A percentile compares a stretch with the other conserved stretches of the same genome.
These are phyloP conservation scores for Drosophila punjabiensis DNA, from an alignment of 1,140 invertebrate species.

Conservation along the genomic window DNA sequence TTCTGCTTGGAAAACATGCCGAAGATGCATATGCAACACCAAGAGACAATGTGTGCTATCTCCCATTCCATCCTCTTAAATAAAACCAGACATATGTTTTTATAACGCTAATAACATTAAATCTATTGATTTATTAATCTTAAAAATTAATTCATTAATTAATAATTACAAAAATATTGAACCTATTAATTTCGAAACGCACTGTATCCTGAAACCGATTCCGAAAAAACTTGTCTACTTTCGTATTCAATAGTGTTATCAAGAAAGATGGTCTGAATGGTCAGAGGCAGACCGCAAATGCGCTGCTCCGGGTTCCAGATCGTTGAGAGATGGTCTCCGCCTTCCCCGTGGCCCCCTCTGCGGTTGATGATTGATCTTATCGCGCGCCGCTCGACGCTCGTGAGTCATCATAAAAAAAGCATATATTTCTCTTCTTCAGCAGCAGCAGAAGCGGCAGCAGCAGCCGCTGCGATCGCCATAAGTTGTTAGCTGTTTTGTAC, in stretches of 20 bases:
- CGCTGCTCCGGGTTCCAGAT: constrained; percentile 26
- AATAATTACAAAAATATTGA: no score
- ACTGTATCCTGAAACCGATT: constrained; percentile 25
- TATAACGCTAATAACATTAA: no score
- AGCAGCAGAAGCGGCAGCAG: constrained; percentile 30
- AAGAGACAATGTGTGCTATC: no score
- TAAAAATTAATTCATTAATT: no score
- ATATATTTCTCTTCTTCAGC: constrained; percentile 54
- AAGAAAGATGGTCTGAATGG: constrained; percentile 55
- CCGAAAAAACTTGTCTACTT: constrained; percentile 77
- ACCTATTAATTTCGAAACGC: neutral
- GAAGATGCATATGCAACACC: no score
- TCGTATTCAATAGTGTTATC: constrained; percentile 82
- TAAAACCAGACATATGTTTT: no score
- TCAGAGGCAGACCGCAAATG: constrained; percentile 44
- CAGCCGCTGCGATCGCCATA: constrained; percentile 63
- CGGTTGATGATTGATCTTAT: constrained; percentile 80
- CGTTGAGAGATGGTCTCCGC: constrained; percentile 28
- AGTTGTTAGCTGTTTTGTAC: constrained; percentile 79
- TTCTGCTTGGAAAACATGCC: no score
- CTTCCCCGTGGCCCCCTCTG: constrained; percentile 20
- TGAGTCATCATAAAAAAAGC: constrained; percentile 74
- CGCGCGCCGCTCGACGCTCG: constrained; percentile 51
- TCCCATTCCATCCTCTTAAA: no score
- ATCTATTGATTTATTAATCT: no score